Evolutionary conservation across 2,113 vertebrate genomes (phyloP), one percentile per base, ranked within the genome.

Genomic region (Platycercus adscitus): DNA sequence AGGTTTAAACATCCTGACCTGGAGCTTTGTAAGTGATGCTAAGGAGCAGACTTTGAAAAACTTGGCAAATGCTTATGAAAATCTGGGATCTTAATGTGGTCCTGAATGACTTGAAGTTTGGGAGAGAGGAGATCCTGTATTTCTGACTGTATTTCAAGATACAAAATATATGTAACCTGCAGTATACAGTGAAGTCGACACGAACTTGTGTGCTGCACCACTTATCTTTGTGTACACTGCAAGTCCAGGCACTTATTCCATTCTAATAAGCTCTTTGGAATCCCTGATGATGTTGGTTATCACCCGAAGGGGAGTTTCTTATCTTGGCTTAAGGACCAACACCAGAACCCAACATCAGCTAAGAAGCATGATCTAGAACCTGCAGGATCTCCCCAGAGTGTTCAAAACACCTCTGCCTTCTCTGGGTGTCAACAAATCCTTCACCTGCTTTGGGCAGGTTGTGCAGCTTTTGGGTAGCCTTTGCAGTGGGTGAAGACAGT

Each of bases 291-390:
- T 60, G 49, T n/a, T 93, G 80, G 82, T 83, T 73, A 88, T 88
- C 82, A 94, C 64, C 41, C 88, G 79, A 65, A 82, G 26, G 39
- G 17, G 23, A 47, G 86, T 96, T 91, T 92, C 53, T 85, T 86
- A 72, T 78, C 68, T 88, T 63, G 33, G 50, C 68, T 83, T 88
- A 80, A 83, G 58, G 64, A 81, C 23, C n/a, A 65, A 49, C 9
- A 68, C 17, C 16, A 88, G 75, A 83, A 33, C 43, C 39, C 63
- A 65, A 23, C 7, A 18, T 56, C 64, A 55, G 46, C 50, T 46
- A 50, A 69, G 29, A 87, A 85, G 31, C 9, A 17, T 25, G 65
- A 78, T 26, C 70, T 56, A 47, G 94, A 89, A 52, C 28, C 31
- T 91, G 39, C 46, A 63, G 64, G 78, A 81, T 47, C 43, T 89